Evolutionary conservation across 2,797 vertebrate species (phyloP).

Genomic region (Sternarchorhynchus goeldii): DNA sequence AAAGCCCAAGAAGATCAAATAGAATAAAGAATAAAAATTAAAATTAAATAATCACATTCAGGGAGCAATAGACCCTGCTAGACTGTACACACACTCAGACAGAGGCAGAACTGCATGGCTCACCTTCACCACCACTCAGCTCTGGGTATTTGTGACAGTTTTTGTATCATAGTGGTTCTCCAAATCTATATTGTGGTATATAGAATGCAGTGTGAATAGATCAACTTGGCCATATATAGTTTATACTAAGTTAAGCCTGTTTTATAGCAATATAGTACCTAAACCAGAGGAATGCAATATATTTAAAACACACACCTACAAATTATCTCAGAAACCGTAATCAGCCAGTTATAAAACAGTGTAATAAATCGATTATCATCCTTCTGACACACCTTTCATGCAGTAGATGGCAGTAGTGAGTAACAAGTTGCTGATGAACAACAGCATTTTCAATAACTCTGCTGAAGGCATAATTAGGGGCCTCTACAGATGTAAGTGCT

Average conservation of each 20-base stretch:
- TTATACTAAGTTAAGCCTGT: too few relatives aligned
- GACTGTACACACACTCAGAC: background rate
- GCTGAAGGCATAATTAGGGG: too few relatives aligned
- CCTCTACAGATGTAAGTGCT: too few relatives aligned
- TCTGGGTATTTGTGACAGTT: background rate
- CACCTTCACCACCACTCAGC: background rate
- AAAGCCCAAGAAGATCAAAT: too few relatives aligned
- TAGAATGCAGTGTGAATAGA: too few relatives aligned
- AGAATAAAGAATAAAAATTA: too few relatives aligned
- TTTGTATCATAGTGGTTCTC: background rate
- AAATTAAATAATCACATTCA: too few relatives aligned
- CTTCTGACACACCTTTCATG: background rate
- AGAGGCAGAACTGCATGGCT: too few relatives aligned
- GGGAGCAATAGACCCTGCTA: background rate
- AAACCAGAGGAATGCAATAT: background rate
- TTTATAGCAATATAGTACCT: too few relatives aligned
- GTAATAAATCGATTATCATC: background rate
- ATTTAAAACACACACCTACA: background rate
- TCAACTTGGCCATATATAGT: too few relatives aligned
- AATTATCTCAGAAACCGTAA: background rate
- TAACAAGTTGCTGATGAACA: background rate
- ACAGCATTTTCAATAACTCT: too few relatives aligned
- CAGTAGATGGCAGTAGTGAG: constrained; percentile 16
- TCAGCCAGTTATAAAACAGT: too few relatives aligned
- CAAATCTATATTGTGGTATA: background rate